A percentile compares a stretch with the other conserved stretches of the same genome.
Conservation (phyloP, 2,797 vertebrate genomes). For the Gymnodraco acuticeps region DNA sequence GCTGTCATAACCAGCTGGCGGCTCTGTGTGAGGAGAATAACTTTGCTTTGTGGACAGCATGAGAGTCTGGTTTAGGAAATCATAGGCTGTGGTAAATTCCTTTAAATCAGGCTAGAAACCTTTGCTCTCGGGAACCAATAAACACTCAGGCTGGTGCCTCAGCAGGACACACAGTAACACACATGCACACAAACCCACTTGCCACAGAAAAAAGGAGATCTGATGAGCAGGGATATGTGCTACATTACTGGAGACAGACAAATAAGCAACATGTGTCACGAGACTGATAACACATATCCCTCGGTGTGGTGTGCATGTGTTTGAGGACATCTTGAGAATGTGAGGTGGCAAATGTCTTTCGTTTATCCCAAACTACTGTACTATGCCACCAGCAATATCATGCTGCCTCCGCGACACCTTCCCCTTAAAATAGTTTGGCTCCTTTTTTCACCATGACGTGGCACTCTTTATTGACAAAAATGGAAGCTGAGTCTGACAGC, state of each 20-base stretch:
- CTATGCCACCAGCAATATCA: conserved; percentile 15
- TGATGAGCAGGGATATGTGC: conserved; percentile 82
- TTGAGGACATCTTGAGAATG: conserved; percentile 20
- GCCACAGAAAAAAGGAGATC: conserved; percentile 70
- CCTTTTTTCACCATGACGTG: conserved; percentile 1
- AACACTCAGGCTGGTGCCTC: conserved; percentile 49
- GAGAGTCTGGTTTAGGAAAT: conserved; percentile 41
- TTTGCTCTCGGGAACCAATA: conserved; percentile 64
- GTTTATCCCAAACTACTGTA: conserved; percentile 19
- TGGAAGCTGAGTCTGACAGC: background rate
- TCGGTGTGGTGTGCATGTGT: conserved; percentile 18
- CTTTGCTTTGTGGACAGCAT: conserved; percentile 15
- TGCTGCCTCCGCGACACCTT: conserved; percentile 7
- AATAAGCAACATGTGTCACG: conserved; percentile 72
- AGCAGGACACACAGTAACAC: conserved; percentile 44
- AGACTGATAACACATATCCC: conserved; percentile 63
- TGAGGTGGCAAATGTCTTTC: conserved; percentile 25
- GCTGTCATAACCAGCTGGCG: conserved; percentile 10
- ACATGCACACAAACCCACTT: conserved; percentile 50
- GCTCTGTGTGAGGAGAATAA: conserved; percentile 17
- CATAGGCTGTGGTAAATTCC: conserved; percentile 21
- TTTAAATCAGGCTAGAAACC: conserved; percentile 44
- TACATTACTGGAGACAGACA: conserved; percentile 82
- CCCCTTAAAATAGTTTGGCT: background rate
- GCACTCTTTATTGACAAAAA: conserved; percentile 11